These are phyloP conservation scores for Reticulitermes lucifugus DNA, from an alignment of 2,888 invertebrate genomes.

Conservation along the genomic window DNA sequence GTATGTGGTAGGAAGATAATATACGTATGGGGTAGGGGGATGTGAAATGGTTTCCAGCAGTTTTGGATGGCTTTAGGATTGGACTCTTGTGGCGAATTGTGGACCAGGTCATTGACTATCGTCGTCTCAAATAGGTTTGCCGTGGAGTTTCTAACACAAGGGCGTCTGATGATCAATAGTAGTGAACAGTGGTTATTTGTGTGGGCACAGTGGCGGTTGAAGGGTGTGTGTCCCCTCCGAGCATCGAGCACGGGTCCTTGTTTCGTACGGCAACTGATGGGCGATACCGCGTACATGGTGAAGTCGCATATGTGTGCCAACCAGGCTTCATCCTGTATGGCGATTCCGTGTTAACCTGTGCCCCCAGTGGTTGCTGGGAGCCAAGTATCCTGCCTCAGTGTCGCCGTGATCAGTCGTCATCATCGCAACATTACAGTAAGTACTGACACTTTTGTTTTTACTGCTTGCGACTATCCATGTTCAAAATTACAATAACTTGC, in stretches of 20 bases:
- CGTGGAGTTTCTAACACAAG: too few relatives aligned
- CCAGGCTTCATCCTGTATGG: slow-evolving; percentile 63
- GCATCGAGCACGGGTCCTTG: slow-evolving; percentile 59
- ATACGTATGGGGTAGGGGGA: too few relatives aligned
- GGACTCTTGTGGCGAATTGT: too few relatives aligned
- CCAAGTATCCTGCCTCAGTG: slow-evolving; percentile 58
- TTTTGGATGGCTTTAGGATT: too few relatives aligned
- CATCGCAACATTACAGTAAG: not conserved
- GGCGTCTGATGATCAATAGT: too few relatives aligned
- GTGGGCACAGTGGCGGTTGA: slow-evolving; percentile 58
- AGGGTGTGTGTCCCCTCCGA: slow-evolving; percentile 61
- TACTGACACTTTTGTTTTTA: not conserved
- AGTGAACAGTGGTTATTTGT: not conserved
- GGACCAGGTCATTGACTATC: too few relatives aligned
- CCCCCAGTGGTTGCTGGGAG: slow-evolving; percentile 62
- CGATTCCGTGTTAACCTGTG: slow-evolving; percentile 60
- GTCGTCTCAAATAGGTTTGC: too few relatives aligned
- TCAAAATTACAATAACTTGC: too few relatives aligned
- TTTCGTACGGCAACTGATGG: slow-evolving; percentile 56
- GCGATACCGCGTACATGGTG: slow-evolving; percentile 60
- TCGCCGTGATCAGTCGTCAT: not conserved
- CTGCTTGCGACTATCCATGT: too few relatives aligned
- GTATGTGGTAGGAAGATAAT: too few relatives aligned
- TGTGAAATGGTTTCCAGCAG: too few relatives aligned
- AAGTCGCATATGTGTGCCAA: slow-evolving; percentile 62